phyloP scores from a whole-genome alignment of 1,140 invertebrate species.

The Ceratina australensis region DNA sequence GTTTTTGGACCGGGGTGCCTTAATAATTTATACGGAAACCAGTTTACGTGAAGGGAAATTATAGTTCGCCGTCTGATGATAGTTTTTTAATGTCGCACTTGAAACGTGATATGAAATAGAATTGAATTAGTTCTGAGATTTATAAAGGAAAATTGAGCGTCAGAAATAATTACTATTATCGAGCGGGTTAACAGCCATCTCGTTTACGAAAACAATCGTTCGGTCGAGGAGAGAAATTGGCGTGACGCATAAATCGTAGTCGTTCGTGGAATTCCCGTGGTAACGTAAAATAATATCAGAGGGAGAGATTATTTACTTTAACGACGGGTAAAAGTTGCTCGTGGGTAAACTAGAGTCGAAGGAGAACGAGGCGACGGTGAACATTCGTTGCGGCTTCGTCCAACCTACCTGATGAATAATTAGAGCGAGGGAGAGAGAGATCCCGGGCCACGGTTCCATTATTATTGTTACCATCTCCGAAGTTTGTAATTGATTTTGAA shows the following conservation, averaged over 20 bases:
- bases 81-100: neutral
- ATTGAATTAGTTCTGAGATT: too few relatives aligned
- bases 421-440: conserved; percentile 12
- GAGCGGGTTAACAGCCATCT: neutral
- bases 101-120: too few relatives aligned
- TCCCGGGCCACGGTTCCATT: neutral
- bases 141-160: too few relatives aligned
- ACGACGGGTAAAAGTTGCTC: conserved; percentile 33
- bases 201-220: conserved; percentile 10
- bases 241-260: neutral
- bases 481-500: conserved; percentile 64
- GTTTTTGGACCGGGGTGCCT: neutral
- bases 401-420: conserved; percentile 54
- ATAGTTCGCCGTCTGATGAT: neutral
- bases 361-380: conserved; percentile 9
- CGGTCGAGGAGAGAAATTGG: neutral
- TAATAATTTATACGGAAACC: neutral
- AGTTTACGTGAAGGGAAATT: conserved; percentile 6
- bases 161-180: neutral
- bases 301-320: conserved; percentile 28
- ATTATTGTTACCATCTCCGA: conserved; percentile 50
- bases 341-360: conserved; percentile 19
- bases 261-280: too few relatives aligned
- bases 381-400: conserved; percentile 41
- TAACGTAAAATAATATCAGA: conserved; percentile 17